Conservation (phyloP, 2,888 invertebrate genomes). For the Neoitamus cyanurus region DNA sequence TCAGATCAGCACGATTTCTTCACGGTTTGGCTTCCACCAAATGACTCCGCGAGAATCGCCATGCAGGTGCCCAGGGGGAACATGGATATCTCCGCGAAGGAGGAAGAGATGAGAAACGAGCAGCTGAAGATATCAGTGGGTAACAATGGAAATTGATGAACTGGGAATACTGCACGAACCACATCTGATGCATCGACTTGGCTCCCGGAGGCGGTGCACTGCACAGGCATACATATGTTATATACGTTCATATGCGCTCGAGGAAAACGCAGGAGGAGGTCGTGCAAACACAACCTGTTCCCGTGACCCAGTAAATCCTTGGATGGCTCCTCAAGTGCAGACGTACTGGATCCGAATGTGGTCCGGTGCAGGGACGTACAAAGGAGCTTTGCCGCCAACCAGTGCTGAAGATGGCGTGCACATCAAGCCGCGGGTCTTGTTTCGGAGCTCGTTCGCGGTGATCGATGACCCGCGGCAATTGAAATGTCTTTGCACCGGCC, state of each 20-base stretch:
- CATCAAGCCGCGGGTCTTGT: background rate
- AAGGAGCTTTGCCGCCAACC: background rate
- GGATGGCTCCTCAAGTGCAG: background rate
- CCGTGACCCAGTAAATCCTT: slow-evolving; percentile 31
- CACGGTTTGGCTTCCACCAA: background rate
- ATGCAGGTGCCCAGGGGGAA: background rate
- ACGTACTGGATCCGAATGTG: background rate
- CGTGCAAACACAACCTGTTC: slow-evolving; percentile 3
- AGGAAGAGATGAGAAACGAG: slow-evolving; percentile 9
- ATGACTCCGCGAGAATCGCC: background rate
- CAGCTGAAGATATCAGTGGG: background rate
- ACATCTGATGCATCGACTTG: background rate
- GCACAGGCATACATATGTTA: no score
- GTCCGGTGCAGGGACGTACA: background rate
- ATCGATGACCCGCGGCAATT: slow-evolving; percentile 10
- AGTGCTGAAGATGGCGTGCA: background rate
- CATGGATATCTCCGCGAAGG: background rate
- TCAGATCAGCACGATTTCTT: slow-evolving; percentile 11
- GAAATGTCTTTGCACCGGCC: background rate
- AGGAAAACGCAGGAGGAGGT: background rate
- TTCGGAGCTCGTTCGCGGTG: background rate
- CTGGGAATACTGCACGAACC: slow-evolving; percentile 9
- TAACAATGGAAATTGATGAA: slow-evolving; percentile 20
- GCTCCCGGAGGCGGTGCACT: background rate
- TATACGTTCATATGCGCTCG: no score